These are phyloP conservation scores for Lucinisca nassula DNA, from an alignment of 2,888 invertebrate species.

Conservation along the genomic window DNA sequence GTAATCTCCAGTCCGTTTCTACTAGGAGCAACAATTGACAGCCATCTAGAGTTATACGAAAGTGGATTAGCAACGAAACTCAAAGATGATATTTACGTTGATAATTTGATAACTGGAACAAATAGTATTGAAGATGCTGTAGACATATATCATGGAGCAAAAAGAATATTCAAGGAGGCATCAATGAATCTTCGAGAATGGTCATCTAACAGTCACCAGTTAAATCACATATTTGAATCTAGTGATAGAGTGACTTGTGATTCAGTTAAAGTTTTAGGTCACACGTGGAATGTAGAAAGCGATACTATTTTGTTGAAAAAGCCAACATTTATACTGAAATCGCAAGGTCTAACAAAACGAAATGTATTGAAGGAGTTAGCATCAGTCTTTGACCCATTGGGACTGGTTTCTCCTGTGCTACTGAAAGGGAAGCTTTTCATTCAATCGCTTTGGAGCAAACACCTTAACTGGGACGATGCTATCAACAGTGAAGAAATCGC, in stretches of 20 bases:
- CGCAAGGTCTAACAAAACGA: not conserved
- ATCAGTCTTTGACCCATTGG: conserved; percentile 12
- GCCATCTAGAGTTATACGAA: not conserved
- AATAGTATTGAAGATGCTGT: not conserved
- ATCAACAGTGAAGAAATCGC: not conserved
- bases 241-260: not conserved
- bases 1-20: conserved; percentile 11
- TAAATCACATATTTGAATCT: not conserved
- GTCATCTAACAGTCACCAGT: not conserved
- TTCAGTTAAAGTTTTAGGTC: not conserved
- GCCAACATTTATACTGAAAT: not conserved
- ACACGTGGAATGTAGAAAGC: not conserved
- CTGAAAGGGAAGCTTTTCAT: conserved; percentile 1
- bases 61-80: not conserved
- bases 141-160: not conserved
- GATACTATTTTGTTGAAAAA: not conserved
- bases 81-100: not conserved
- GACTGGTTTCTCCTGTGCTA: not conserved
- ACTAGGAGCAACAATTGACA: not conserved
- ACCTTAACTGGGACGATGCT: not conserved
- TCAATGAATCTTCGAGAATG: not conserved
- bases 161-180: not conserved
- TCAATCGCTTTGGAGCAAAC: not conserved
- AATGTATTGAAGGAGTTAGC: conserved; percentile 8
- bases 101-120: not conserved